Conservation (phyloP, 2,797 vertebrate genomes). For the Halcyon smyrnensis region DNA sequence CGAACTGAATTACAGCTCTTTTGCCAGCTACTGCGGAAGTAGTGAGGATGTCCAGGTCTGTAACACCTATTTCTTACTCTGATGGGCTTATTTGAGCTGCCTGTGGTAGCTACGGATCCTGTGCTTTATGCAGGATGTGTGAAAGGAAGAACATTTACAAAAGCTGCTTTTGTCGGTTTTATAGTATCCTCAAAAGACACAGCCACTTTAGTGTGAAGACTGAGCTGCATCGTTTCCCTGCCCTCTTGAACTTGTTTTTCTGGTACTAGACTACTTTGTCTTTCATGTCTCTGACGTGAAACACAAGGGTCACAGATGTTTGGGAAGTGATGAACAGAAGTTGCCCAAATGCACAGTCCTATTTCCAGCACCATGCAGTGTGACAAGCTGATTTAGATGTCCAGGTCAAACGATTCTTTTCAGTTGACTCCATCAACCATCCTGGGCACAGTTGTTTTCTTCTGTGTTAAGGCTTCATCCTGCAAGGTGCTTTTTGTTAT, state of each 20-base stretch:
- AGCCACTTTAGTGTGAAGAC: neutral
- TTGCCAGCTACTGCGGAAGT: neutral
- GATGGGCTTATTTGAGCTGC: neutral
- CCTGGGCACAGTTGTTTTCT: neutral
- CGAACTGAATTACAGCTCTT: neutral
- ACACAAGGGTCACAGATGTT: neutral
- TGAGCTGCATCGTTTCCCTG: neutral
- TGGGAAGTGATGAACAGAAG: neutral
- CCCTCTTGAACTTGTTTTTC: slow-evolving; percentile 25
- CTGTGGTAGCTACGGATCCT: neutral
- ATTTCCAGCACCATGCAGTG: neutral
- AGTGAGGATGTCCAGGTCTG: neutral
- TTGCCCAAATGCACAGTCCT: neutral
- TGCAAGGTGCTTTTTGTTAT: neutral
- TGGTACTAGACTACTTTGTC: neutral
- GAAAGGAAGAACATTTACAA: neutral
- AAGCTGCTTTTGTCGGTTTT: neutral
- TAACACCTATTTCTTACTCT: fast-evolving
- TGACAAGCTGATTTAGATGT: slow-evolving; percentile 35
- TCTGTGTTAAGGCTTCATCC: neutral
- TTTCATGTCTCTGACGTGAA: slow-evolving; percentile 3
- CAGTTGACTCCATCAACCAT: neutral
- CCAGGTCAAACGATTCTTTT: neutral
- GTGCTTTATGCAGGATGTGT: neutral
- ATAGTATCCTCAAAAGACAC: neutral